Evolutionary conservation across 2,797 vertebrate genomes (phyloP).

Genomic region (Sebastes taczanowskii): DNA sequence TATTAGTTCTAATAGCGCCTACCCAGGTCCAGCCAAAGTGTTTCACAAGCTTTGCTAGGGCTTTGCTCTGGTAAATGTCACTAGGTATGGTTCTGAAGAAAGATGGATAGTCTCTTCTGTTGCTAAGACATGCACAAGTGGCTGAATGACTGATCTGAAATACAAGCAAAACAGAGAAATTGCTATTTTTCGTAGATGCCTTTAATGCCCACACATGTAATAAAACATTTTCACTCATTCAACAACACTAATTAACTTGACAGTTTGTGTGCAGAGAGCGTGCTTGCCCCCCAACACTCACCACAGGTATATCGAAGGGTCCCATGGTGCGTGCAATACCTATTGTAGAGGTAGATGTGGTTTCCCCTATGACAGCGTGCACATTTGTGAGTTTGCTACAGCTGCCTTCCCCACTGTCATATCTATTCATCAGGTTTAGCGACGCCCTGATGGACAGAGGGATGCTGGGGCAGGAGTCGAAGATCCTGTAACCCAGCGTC

Average conservation of each 20-base stretch:
- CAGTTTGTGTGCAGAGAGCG: neutral
- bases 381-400: constrained; percentile 73
- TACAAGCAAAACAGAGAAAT: neutral
- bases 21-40: constrained; percentile 87
- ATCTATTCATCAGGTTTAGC: constrained; percentile 79
- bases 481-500: constrained; percentile 81
- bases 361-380: constrained; percentile 83
- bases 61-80: constrained; percentile 82
- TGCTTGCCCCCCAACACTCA: constrained; percentile 57
- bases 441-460: constrained; percentile 82
- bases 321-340: constrained; percentile 82
- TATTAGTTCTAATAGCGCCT: constrained; percentile 81
- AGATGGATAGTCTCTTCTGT: constrained; percentile 81
- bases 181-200: neutral
- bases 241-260: neutral
- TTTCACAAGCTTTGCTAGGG: constrained; percentile 82
- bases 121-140: constrained; percentile 84
- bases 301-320: constrained; percentile 84
- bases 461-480: constrained; percentile 82
- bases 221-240: neutral
- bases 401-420: constrained; percentile 43
- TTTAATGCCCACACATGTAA: neutral
- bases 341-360: constrained; percentile 85
- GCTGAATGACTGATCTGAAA: constrained; percentile 86
- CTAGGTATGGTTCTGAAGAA: constrained; percentile 86